Base-by-base conservation (phyloP, 2,113 vertebrate genomes). In the Cavia aperea region DNA sequence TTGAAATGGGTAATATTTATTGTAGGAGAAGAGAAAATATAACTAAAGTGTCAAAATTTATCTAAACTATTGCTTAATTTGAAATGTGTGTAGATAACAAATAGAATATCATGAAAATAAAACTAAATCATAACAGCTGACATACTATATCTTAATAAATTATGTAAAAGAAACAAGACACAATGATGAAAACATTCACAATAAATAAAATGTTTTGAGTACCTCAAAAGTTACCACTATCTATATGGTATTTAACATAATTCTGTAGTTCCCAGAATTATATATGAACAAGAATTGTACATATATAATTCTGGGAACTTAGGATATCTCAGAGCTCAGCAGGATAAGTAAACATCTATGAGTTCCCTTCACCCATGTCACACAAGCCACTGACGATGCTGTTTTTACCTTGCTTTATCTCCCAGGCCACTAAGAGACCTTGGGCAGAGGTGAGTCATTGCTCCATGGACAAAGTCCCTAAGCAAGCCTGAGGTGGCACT, bases 31-130 rank as follows among this genome's bases (percentile, higher is more conserved):
- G 56, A 18, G 5, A 56, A 56, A 56, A 56, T 56, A 56, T 56
- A 56, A 18, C 15, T 56, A 56, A 56, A 56, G 18, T 56, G 56
- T 56, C 56, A 56, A 56, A 56, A 56, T 18, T 56, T 56, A 18
- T 56, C 15, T 56, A 56, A 56, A 56, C 56, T 54, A 85, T 43
- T 49, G 43, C 36, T 82, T 60, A 82, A 39, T 65, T 92, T 75
- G 86, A 87, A 86, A 84, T 84, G 75, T 90, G 4, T 70, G 7
- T 77, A 90, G 26, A 70, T 92, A 78, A 81, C 19, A 16, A 93
- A 77, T 85, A 13, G 7, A 21, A 65, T 65, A 83, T 77, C 18
- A 68, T 65, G 23, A 92, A 81, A 90, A 88, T 86, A 90, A 81
- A 90, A 90, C 68, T 90, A 63, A 90, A 36, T n/a, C 46, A 4